Evolutionary conservation across 1,140 invertebrate genomes (phyloP).

Genomic region (Megathymus violae): DNA sequence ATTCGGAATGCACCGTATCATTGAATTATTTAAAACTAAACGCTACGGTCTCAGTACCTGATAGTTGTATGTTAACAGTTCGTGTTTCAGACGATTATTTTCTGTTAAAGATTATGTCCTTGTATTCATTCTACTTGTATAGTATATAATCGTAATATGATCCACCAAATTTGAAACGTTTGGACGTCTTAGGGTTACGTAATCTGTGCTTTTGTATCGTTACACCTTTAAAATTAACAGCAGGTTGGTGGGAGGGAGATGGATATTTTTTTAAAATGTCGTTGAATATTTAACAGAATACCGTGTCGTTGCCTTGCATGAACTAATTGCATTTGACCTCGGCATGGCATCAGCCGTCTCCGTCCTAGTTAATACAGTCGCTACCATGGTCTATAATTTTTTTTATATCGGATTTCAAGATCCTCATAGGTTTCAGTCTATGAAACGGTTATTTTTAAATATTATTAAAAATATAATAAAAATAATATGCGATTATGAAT

Average conservation of each 20-base stretch:
- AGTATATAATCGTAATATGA: constrained; percentile 12
- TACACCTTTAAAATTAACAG: constrained; percentile 20
- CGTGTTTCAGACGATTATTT: too few relatives aligned
- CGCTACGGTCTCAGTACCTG: not conserved
- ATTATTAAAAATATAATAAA: too few relatives aligned
- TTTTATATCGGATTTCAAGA: not conserved
- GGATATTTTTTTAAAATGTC: constrained; percentile 4
- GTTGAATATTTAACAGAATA: constrained; percentile 13
- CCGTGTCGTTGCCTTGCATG: constrained; percentile 18
- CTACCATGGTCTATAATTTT: not conserved
- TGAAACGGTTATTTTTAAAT: too few relatives aligned
- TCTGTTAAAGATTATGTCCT: too few relatives aligned
- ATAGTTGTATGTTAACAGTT: constrained; percentile 9
- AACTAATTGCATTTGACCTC: constrained; percentile 33
- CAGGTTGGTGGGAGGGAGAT: constrained; percentile 5
- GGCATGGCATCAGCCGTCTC: constrained; percentile 17
- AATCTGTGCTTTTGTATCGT: too few relatives aligned
- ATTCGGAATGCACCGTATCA: constrained; percentile 1
- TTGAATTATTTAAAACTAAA: constrained; percentile 16
- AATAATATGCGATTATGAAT: too few relatives aligned
- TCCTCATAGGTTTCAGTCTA: too few relatives aligned
- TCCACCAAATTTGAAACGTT: constrained; percentile 1
- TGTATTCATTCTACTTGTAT: constrained; percentile 7
- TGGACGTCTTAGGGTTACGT: constrained; percentile 16
- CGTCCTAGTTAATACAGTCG: constrained; percentile 11